A percentile compares a stretch with the other conserved stretches of the same genome.
phyloP scores from a whole-genome alignment of 2,888 invertebrate genomes.

The Creontiades dilutus region DNA sequence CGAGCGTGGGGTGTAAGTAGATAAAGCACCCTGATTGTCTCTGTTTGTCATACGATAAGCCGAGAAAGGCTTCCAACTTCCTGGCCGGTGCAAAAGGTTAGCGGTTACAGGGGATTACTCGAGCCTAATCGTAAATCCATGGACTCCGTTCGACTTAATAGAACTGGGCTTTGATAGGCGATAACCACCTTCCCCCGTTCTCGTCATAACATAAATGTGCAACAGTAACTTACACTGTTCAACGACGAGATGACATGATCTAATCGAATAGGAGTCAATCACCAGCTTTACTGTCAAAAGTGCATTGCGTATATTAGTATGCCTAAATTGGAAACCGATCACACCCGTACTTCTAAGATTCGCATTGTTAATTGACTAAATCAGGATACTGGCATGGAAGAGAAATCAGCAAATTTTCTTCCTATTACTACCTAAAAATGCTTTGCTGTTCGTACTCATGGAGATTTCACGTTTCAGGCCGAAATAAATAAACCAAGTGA shows the following conservation, averaged over 20 bases:
- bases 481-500: too few species aligned
- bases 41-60: constrained; percentile 37
- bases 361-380: too few species aligned
- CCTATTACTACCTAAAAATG: too few species aligned
- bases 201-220: neutral
- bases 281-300: too few species aligned
- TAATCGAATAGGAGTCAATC: too few species aligned
- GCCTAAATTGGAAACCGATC: too few species aligned
- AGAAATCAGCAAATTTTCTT: too few species aligned
- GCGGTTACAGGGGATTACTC: neutral
- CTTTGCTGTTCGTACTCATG: too few species aligned
- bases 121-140: neutral
- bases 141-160: neutral
- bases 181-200: neutral
- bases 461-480: too few species aligned
- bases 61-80: neutral
- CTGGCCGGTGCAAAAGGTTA: constrained; percentile 20
- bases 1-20: constrained; percentile 13
- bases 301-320: too few species aligned
- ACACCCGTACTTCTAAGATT: too few species aligned
- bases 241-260: neutral
- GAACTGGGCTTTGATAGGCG: constrained; percentile 5
- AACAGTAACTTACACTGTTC: neutral
- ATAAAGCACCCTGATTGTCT: constrained; percentile 23
- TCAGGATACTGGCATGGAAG: too few species aligned